Base-by-base conservation (phyloP, 2,797 vertebrate genomes). In the Geotrypetes seraphini region DNA sequence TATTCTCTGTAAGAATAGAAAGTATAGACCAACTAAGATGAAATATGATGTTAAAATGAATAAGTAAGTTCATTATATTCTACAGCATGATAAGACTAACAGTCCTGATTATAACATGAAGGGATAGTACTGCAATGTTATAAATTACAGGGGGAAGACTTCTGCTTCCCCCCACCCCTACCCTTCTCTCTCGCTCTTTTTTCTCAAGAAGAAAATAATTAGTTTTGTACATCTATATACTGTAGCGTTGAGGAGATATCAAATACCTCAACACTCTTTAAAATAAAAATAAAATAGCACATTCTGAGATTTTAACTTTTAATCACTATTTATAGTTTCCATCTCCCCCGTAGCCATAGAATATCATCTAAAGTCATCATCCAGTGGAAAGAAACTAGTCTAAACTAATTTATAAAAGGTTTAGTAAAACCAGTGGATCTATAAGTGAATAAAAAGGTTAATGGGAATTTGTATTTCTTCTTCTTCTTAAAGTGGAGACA, bases 181-280 rank as follows among this genome's bases (percentile, higher is more conserved):
- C n/a, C n/a, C n/a, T n/a, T n/a, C n/a, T n/a, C n/a, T n/a, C n/a
- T n/a, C n/a, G n/a, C 64, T 58, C 59, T 36, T 62, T n/a, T n/a
- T 68, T 76, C 61, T 67, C 53, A 47, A 18, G 53, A 69, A 75
- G 66, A 73, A 77, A 71, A 74, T 76, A 69, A 76, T 83, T 80
- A 73, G 78, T 67, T 74, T 66, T 65, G 63, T 63, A 69, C 68
- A 69, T 51, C 51, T 61, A 69, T 65, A 67, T 59, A 71, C 69
- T 67, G 59, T 53, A 48, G 64, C 61, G 54, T 39, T 24, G 11
- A 57, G 63, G 42, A n/a, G n/a, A 30, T 40, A 53, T 55, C 62
- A 51, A 50, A 57, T 27, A 64, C 62, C 66, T 38, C 36, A 62
- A 57, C 49, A 52, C 8, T n/a, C 16, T 41, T 25, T 35, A 33